phyloP scores from a whole-genome alignment of 2,113 vertebrate species.

The Heterotilapia buettikoferi region DNA sequence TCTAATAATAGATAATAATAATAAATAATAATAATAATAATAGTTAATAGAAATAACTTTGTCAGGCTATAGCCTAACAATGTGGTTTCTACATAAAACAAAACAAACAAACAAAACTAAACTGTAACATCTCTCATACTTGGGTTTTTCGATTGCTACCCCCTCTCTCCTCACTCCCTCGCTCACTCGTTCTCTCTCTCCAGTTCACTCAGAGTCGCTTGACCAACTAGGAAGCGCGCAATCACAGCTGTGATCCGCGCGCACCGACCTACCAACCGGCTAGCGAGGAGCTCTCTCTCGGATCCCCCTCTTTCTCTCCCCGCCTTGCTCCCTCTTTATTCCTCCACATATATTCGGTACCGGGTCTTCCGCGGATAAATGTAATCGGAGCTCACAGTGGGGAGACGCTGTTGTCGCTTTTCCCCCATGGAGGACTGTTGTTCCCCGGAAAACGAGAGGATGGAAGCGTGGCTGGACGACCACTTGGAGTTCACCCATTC shows the following conservation, averaged over 20 bases:
- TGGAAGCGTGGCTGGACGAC: slow-evolving; percentile 96
- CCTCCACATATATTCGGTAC: not conserved
- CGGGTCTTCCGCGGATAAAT: not conserved
- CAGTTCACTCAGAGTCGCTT: not conserved
- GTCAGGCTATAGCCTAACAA: not conserved
- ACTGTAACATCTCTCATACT: not conserved
- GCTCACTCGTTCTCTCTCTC: not conserved
- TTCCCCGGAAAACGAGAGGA: slow-evolving; percentile 67
- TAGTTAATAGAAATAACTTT: not conserved
- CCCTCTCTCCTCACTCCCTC: not conserved
- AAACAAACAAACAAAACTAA: not conserved
- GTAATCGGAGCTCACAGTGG: not conserved
- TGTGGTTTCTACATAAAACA: not conserved
- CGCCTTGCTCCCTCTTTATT: not conserved
- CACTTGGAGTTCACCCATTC: slow-evolving; percentile 85
- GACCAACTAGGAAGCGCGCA: slow-evolving; percentile 40
- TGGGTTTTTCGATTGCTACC: not conserved
- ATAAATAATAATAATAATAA: fast-evolving
- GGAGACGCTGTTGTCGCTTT: not conserved
- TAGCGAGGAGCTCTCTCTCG: not conserved
- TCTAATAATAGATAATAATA: not conserved
- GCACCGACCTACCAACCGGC: not conserved
- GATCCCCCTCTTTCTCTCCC: not conserved
- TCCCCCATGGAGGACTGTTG: slow-evolving; percentile 72
- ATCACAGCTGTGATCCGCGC: slow-evolving; percentile 5